Evolutionary conservation across 2,888 invertebrate species (phyloP).

Genomic region (Synergus laeviventris): DNA sequence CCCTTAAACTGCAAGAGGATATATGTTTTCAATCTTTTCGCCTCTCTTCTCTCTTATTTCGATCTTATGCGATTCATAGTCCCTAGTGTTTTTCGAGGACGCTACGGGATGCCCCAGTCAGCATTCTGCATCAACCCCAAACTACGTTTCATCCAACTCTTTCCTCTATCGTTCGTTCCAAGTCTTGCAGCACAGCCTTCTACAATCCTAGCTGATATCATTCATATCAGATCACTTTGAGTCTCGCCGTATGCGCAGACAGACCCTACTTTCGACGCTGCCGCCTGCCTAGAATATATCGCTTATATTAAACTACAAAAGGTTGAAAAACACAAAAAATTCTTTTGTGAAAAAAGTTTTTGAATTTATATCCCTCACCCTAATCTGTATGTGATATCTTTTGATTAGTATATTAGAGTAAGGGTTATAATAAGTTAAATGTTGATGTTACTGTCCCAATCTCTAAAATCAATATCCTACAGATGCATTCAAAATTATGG

Average conservation of each 20-base stretch:
- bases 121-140: conserved; percentile 53
- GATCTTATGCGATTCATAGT: conserved; percentile 55
- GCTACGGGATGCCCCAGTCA: conserved; percentile 53
- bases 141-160: conserved; percentile 41
- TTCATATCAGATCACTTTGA: conserved; percentile 57
- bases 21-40: conserved; percentile 27
- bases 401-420: no score
- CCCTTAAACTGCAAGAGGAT: background rate
- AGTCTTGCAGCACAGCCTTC: conserved; percentile 43
- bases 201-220: conserved; percentile 45
- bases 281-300: conserved; percentile 21
- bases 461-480: no score
- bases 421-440: no score
- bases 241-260: conserved; percentile 44
- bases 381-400: no score
- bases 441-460: no score
- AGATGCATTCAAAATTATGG: no score
- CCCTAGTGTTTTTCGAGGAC: conserved; percentile 50
- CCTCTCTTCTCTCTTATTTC: background rate
- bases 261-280: conserved; percentile 7
- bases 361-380: background rate
- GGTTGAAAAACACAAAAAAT: conserved; percentile 7
- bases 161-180: conserved; percentile 40
- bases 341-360: background rate
- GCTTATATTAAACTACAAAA: background rate